Percentiles rank a stretch among this genome's conserved stretches.
Evolutionary conservation across 2,888 invertebrate species (phyloP).

Genomic region (Ariolimax columbianus): DNA sequence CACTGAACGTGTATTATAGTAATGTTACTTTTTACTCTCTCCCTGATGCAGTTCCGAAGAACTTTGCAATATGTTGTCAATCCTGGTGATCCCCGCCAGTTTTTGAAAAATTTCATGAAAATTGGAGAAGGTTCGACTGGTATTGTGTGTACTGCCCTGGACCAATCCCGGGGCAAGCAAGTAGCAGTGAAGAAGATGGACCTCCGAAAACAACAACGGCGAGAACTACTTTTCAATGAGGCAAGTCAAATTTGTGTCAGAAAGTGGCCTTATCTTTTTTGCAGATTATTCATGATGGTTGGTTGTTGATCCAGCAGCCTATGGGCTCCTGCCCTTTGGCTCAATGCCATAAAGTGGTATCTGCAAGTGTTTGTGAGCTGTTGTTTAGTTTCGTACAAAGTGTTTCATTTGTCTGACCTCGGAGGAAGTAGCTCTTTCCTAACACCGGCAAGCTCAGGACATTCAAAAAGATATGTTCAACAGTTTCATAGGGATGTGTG

Average conservation of each 20-base stretch:
- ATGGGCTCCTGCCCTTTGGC: too few species aligned
- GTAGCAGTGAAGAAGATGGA: constrained; percentile 99
- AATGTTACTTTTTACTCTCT: background rate
- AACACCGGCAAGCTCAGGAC: too few species aligned
- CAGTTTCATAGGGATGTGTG: too few species aligned
- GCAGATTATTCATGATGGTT: too few species aligned
- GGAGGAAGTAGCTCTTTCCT: too few species aligned
- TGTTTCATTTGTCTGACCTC: too few species aligned
- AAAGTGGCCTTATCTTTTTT: background rate
- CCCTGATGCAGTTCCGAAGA: constrained; percentile 75
- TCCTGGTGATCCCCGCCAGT: constrained; percentile 94
- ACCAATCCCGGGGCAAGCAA: constrained; percentile 85
- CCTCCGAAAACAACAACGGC: constrained; percentile 94
- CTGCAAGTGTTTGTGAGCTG: too few species aligned
- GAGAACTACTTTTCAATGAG: constrained; percentile 98
- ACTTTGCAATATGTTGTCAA: constrained; percentile 95
- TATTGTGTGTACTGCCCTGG: constrained; percentile 84
- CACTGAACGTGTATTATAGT: background rate
- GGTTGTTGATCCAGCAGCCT: too few species aligned
- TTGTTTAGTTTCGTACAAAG: too few species aligned
- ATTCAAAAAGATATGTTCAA: too few species aligned
- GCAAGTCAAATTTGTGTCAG: constrained; percentile 80
- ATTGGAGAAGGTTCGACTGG: constrained; percentile 99
- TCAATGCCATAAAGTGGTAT: too few species aligned
- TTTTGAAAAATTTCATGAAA: constrained; percentile 94